Base-by-base conservation (phyloP, 2,888 invertebrate species). In the Petrolisthes manimaculis region DNA sequence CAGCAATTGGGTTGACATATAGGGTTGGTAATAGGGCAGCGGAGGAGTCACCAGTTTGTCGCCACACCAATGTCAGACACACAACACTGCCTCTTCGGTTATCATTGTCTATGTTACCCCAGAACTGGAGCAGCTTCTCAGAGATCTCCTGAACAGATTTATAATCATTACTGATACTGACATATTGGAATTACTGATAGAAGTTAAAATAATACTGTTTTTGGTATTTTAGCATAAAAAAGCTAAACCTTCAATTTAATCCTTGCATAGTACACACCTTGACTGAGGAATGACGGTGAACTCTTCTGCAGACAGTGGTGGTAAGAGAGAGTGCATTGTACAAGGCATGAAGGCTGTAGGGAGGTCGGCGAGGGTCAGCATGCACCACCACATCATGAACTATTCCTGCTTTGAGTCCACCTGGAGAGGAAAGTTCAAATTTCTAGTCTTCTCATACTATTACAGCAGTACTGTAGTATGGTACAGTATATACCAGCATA, bases 321-420 rank as follows among this genome's bases (percentile, higher is more conserved):
- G 67, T 67, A 3, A 67, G n/a, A 54, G 88, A 78, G 18, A 92
- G 89, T 18, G 92, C 85, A n/a, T 84, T 87, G 8, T 93, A 90
- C 24, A 93, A 91, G 24, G 91, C 74, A 88, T 92, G 92, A 21
- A 93, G 81, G 79, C 92, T 93, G 80, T 92, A 92, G 8, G 93
- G 92, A 21, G 93, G 93, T 91, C 92, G 89, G 79, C 91, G 90
- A 3, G 93, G 93, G 91, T 93, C 92, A 80, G 93, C 93, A 89
- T 93, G 93, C 80, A 93, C 92, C 18, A 93, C 92, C 61, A 91
- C 89, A 86, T 89, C 90, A 51, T 83, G 83, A 67, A 86, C 24
- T 4, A 18, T 55, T 21, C 86, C 81, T 9, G 79, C 53, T 56
- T 85, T 55, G 9, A 86, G 83, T 9, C 82, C 79, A 83, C 90